Evolutionary conservation across 2,113 vertebrate species (phyloP).

Genomic region (Xiphophorus hellerii): DNA sequence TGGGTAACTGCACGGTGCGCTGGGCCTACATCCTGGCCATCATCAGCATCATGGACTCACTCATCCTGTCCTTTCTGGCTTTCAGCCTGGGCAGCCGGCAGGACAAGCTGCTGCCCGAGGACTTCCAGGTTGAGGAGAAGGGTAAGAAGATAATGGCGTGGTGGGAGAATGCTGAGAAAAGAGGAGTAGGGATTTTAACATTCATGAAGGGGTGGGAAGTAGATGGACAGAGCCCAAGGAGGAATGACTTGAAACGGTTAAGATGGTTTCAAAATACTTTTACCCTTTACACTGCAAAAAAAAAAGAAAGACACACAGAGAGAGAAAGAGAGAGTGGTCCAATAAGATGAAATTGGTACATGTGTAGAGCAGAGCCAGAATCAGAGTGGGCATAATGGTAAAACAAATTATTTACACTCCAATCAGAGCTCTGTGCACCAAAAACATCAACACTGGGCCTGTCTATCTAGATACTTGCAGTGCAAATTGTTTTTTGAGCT

Average conservation of each 20-base stretch:
- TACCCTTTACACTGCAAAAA: neutral
- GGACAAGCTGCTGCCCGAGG: constrained; percentile 92
- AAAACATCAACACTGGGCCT: no score
- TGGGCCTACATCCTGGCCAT: constrained; percentile 99
- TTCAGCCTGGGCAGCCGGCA: constrained; percentile 94
- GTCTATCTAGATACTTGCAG: neutral
- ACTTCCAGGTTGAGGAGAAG: constrained; percentile 91
- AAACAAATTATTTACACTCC: no score
- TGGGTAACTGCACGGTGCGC: constrained; percentile 96
- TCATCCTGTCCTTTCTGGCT: constrained; percentile 92
- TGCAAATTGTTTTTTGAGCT: neutral
- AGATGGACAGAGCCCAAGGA: neutral
- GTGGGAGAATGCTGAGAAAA: neutral
- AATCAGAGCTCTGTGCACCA: no score
- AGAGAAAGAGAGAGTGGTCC: neutral
- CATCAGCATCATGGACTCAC: constrained; percentile 94
- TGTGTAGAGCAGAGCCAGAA: neutral
- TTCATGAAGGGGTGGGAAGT: neutral
- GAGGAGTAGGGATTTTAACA: constrained; percentile 7
- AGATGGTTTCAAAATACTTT: neutral
- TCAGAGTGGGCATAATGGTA: neutral
- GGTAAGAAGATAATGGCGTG: constrained; percentile 71
- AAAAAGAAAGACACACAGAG: neutral
- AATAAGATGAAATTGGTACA: neutral
- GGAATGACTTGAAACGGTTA: neutral